These are phyloP conservation scores for Scartelaos histophorus DNA, from an alignment of 2,113 vertebrate species.

Conservation along the genomic window DNA sequence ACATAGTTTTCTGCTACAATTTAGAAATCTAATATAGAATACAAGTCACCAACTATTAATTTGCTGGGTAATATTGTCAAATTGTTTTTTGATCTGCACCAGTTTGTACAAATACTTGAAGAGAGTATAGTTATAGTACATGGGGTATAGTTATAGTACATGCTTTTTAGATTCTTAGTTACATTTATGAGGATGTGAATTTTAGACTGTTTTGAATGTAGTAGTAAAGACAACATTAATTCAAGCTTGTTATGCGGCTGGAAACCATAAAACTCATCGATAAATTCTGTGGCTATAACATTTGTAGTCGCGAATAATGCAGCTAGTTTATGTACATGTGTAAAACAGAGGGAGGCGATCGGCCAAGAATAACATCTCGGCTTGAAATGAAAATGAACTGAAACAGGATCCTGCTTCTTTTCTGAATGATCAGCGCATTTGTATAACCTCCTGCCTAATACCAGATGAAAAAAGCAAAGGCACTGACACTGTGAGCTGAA, in stretches of 20 bases:
- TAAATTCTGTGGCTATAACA: background rate
- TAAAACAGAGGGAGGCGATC: slow-evolving; percentile 10
- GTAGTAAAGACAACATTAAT: background rate
- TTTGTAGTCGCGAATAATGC: slow-evolving; percentile 5
- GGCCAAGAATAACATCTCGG: slow-evolving; percentile 33
- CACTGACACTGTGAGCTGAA: slow-evolving; percentile 39
- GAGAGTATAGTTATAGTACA: background rate
- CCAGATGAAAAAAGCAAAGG: slow-evolving; percentile 35
- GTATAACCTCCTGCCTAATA: slow-evolving; percentile 38
- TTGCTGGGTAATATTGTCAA: too few relatives aligned
- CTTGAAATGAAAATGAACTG: slow-evolving; percentile 45
- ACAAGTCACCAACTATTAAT: too few relatives aligned
- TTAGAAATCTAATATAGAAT: background rate
- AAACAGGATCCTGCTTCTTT: slow-evolving; percentile 47
- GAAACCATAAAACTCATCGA: background rate
- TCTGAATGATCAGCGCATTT: slow-evolving; percentile 38
- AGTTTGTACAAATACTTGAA: background rate
- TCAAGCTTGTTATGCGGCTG: background rate
- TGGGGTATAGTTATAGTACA: background rate
- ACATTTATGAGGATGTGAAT: background rate
- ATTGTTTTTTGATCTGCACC: too few relatives aligned
- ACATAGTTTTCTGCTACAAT: background rate
- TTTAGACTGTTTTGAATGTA: background rate
- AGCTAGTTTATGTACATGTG: slow-evolving; percentile 7
- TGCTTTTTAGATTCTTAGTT: background rate